Evolutionary conservation across 2,888 invertebrate genomes (phyloP).

Genomic region (Lepas anatifera): DNA sequence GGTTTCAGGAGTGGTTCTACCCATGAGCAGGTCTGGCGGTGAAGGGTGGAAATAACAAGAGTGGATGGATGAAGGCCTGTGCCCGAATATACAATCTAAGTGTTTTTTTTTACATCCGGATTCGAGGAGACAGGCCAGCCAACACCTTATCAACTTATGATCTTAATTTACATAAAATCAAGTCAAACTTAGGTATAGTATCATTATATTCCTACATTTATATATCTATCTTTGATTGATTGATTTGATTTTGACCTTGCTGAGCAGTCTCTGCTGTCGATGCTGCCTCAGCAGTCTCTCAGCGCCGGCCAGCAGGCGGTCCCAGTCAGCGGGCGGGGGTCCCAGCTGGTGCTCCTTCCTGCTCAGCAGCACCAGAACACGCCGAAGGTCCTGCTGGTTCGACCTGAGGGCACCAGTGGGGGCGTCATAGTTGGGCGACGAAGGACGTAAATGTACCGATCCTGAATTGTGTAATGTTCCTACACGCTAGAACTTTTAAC

Average conservation of each 20-base stretch:
- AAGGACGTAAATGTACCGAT: no score
- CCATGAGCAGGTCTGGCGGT: no score
- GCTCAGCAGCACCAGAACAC: slow-evolving; percentile 64
- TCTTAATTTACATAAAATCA: no score
- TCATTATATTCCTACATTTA: not conserved
- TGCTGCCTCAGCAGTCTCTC: slow-evolving; percentile 48
- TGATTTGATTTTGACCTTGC: not conserved
- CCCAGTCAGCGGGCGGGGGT: slow-evolving; percentile 69
- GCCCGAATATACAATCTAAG: no score
- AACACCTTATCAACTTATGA: no score
- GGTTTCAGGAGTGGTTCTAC: no score
- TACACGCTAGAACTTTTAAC: not conserved
- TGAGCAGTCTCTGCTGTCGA: slow-evolving; percentile 31
- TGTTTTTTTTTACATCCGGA: no score
- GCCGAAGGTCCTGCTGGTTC: slow-evolving; percentile 53
- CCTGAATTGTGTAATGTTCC: no score
- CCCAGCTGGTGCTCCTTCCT: slow-evolving; percentile 55
- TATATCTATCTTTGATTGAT: not conserved
- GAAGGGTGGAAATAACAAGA: no score
- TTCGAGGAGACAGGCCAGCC: no score
- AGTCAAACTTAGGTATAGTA: no score
- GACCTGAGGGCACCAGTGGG: not conserved
- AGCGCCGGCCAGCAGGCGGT: slow-evolving; percentile 66
- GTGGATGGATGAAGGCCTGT: no score
- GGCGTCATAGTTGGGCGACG: not conserved